Evolutionary conservation across 2,113 vertebrate genomes (phyloP).

Genomic region (Climacteris rufus): DNA sequence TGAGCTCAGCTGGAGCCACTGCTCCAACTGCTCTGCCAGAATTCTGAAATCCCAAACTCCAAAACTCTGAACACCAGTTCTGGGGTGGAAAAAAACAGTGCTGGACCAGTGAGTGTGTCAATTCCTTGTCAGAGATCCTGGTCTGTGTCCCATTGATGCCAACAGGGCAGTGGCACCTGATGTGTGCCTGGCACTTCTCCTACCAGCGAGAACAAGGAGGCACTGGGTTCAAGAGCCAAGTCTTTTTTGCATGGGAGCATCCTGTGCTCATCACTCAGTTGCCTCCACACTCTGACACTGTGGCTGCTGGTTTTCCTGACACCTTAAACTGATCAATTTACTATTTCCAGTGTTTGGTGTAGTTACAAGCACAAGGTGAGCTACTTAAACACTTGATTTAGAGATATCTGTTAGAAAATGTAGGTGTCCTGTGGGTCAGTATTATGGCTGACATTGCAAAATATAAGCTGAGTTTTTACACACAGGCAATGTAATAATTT

Average conservation of each 20-base stretch:
- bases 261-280: neutral
- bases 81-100: neutral
- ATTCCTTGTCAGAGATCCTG: neutral
- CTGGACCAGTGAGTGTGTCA: neutral
- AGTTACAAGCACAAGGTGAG: neutral
- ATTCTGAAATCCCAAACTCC: neutral
- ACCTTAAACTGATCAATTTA: neutral
- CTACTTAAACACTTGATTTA: neutral
- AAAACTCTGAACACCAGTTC: neutral
- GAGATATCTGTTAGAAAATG: neutral
- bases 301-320: neutral
- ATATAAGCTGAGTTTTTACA: neutral
- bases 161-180: neutral
- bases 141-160: neutral
- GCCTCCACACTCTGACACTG: neutral
- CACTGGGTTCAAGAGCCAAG: neutral
- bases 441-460: neutral
- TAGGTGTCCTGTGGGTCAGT: neutral
- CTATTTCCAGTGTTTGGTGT: neutral
- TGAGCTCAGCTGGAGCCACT: neutral
- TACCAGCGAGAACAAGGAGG: rapidly evolving
- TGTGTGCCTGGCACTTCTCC: neutral
- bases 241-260: neutral
- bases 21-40: neutral
- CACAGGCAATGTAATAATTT: neutral